phyloP scores from a whole-genome alignment of 1,140 invertebrate genomes.

The Melipona quadrifasciata region DNA sequence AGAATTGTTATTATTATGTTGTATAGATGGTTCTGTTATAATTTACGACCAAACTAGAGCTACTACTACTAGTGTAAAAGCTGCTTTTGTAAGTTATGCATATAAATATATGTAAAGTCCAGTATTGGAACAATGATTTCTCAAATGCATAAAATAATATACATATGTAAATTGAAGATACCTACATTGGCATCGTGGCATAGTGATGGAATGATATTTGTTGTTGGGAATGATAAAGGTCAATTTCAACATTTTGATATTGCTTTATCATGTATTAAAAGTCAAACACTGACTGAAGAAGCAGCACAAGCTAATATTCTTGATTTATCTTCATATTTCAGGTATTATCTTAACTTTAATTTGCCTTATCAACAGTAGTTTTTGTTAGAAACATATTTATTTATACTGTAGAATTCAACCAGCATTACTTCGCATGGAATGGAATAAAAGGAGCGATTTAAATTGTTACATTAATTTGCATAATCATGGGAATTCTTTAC shows the following conservation, averaged over 20 bases:
- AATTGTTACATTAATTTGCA: conserved; percentile 78
- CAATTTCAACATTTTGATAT: conserved; percentile 91
- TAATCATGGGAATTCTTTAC: conserved; percentile 80
- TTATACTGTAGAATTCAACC: conserved; percentile 80
- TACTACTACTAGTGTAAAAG: conserved; percentile 85
- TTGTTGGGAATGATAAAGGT: conserved; percentile 87
- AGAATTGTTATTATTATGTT: conserved; percentile 88
- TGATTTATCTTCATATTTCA: conserved; percentile 88
- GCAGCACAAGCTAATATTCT: conserved; percentile 84
- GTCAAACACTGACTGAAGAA: conserved; percentile 87
- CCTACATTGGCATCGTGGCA: conserved; percentile 89
- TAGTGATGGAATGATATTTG: conserved; percentile 86
- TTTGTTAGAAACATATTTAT: conserved; percentile 15
- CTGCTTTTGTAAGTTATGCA: conserved; percentile 84
- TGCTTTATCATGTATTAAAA: conserved; percentile 85
- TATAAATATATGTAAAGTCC: not conserved
- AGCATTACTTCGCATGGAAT: conserved; percentile 82
- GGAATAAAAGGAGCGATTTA: conserved; percentile 83
- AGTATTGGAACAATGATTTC: not conserved
- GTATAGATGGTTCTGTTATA: conserved; percentile 89
- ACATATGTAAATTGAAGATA: conserved; percentile 81
- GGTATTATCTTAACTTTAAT: conserved; percentile 72
- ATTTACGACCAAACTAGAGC: conserved; percentile 86
- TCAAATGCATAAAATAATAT: not conserved
- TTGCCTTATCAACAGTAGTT: not conserved